phyloP scores from a whole-genome alignment of 2,797 vertebrate species.

The Gallirallus australis region DNA sequence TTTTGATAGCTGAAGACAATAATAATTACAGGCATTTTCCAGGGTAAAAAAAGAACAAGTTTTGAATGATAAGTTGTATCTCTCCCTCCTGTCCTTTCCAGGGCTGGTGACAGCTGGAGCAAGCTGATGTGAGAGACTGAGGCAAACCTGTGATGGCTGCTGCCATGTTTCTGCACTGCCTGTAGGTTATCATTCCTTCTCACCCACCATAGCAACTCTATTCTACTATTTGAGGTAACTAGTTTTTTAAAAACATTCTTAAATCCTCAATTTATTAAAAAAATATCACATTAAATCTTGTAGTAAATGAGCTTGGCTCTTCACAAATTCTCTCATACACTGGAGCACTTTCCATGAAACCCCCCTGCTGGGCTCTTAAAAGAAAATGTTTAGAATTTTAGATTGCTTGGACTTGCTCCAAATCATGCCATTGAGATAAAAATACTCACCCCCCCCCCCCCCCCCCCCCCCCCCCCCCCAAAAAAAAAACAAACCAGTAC shows the following conservation, averaged over 20 bases:
- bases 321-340: constrained; percentile 18
- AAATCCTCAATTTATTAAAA: background rate
- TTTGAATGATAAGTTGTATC: background rate
- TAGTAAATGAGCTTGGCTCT: constrained; percentile 7
- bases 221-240: background rate
- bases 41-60: background rate
- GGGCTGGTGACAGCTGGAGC: background rate
- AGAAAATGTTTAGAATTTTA: constrained; percentile 67
- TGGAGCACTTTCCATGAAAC: background rate
- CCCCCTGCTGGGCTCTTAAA: constrained; percentile 61
- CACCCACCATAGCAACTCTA: background rate
- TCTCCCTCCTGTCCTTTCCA: background rate
- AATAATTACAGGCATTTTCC: background rate
- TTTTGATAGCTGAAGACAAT: background rate
- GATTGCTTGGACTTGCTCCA: constrained; percentile 68
- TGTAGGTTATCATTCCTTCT: background rate
- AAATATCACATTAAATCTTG: background rate
- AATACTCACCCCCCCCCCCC: background rate
- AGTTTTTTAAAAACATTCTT: background rate
- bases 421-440: constrained; percentile 60
- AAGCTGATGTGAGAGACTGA: background rate
- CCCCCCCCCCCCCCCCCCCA: too few relatives aligned
- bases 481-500: background rate
- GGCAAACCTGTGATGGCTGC: background rate
- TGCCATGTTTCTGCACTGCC: background rate